Evolutionary conservation across 2,113 vertebrate genomes (phyloP), one percentile per base, ranked within the genome.

Genomic region (Spea multiplicata): DNA sequence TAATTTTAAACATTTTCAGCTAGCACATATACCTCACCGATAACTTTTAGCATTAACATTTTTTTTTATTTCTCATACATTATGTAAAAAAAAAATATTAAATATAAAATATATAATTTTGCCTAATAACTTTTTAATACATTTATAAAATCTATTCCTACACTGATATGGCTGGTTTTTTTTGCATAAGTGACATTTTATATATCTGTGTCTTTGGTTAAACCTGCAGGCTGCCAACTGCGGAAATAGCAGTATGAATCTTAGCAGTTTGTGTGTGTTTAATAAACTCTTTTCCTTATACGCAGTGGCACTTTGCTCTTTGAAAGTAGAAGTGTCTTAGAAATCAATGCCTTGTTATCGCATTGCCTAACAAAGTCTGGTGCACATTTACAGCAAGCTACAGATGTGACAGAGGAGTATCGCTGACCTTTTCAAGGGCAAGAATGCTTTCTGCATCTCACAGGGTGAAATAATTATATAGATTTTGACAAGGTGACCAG

Each of bases 401-500:
- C 48, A 55, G 61, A 46, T 73, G n/a, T 79, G 76, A 79, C 76
- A 73, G 61, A 17, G 47, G 76, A 79, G 76, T 70, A 73, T 73
- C 65, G 70, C 57, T 73, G 62, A 79, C 77, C 70, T 79, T 79
- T 73, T 73, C 71, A 79, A 79, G 77, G 77, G 69, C 62, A 67
- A 47, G 61, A 44, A 47, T 73, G 49, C 71, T 73, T 79, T 67
- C 50, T 70, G 50, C 62, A 49, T 79, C 70, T 79, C 70, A 67
- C 77, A 5, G 77, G 44, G 65, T 79, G 44, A 48, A 73, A 79
- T 79, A 73, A 73, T 79, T 73, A 79, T 79, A 79, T 46, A 73
- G 77, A 66, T 73, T 59, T 48, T 79, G 77, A 79, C 77, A 79
- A 79, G 77, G 77, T 73, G 77, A 73, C 77, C 77, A 79, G 70